phyloP scores from a whole-genome alignment of 2,797 vertebrate genomes.

The Gambusia yucatana region DNA sequence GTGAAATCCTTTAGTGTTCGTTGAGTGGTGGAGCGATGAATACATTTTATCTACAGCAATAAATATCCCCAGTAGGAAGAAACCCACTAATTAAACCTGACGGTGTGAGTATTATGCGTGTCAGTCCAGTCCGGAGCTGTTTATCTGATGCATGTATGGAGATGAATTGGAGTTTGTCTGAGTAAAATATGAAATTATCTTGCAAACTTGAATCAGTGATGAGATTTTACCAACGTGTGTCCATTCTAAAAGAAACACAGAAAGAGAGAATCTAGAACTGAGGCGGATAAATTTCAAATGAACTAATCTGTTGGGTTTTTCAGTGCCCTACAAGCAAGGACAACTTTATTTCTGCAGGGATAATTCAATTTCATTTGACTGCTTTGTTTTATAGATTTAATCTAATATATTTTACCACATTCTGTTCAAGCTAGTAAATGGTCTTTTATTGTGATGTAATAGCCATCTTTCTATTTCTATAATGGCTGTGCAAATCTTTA shows the following conservation, averaged over 20 bases:
- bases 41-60: neutral
- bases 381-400: neutral
- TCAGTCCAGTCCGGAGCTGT: constrained; percentile 7
- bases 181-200: neutral
- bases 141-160: neutral
- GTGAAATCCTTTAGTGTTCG: neutral
- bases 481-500: constrained; percentile 4
- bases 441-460: neutral
- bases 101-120: neutral
- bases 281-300: constrained; percentile 25
- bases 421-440: neutral
- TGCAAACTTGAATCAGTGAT: neutral
- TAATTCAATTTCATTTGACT: neutral
- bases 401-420: neutral
- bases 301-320: constrained; percentile 22
- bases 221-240: neutral
- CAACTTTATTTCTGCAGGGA: neutral
- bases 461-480: neutral
- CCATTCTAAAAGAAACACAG: neutral
- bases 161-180: constrained; percentile 4
- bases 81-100: neutral
- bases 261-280: neutral
- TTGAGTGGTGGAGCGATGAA: neutral
- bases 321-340: neutral
- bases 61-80: neutral